Percentiles rank a stretch among this genome's conserved stretches.
Conservation (phyloP, 2,113 vertebrate species). For the Neoarius graeffei region DNA sequence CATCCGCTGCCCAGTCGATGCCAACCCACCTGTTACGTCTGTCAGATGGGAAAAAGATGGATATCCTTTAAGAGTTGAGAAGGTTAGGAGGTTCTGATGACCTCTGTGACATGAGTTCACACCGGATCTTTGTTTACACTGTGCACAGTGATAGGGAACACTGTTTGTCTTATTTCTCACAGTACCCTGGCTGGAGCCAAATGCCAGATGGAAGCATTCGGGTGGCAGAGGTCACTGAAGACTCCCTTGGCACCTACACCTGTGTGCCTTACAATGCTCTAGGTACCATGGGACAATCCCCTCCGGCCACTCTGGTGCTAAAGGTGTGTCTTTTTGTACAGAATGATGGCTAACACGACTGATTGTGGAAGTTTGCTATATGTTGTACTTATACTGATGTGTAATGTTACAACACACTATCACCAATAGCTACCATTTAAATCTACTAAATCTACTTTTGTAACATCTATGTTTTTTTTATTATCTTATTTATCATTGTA, state of each 20-base stretch:
- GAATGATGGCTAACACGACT: background rate
- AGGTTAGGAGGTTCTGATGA: constrained; percentile 72
- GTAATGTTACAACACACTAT: background rate
- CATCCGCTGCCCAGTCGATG: constrained; percentile 96
- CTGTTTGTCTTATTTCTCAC: constrained; percentile 32
- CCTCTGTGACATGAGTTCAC: background rate
- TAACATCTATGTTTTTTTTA: background rate
- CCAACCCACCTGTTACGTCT: constrained; percentile 89
- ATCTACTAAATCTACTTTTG: background rate
- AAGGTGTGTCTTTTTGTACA: constrained; percentile 76
- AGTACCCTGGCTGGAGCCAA: constrained; percentile 94
- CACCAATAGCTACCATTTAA: background rate
- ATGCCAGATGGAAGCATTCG: constrained; percentile 94
- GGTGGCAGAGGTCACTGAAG: constrained; percentile 96
- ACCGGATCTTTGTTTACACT: background rate
- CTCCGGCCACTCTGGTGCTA: constrained; percentile 97
- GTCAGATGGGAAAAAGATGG: constrained; percentile 99
- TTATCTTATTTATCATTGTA: background rate
- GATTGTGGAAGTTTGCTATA: background rate
- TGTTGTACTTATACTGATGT: background rate
- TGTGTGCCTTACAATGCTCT: constrained; percentile 99
- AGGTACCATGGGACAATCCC: constrained; percentile 98
- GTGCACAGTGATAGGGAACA: background rate
- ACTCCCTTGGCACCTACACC: constrained; percentile 99
- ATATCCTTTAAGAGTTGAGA: constrained; percentile 91